Percentiles rank a stretch among this genome's conserved stretches.
These are phyloP conservation scores for Macaria notata DNA, from an alignment of 2,888 invertebrate genomes.

Conservation along the genomic window DNA sequence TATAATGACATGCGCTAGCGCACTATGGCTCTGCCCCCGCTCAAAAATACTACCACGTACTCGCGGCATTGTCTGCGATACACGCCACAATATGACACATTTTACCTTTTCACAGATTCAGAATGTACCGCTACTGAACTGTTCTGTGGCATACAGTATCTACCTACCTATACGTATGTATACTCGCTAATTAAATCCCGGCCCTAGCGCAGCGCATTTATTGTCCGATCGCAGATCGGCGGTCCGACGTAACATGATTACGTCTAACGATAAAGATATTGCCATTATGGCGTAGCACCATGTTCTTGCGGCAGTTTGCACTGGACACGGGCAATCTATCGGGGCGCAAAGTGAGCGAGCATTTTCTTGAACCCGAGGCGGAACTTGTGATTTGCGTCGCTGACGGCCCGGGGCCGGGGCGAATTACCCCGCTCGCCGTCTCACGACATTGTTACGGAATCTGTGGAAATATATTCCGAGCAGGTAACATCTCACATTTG, in stretches of 20 bases:
- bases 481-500: conserved; percentile 20
- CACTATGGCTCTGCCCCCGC: conserved; percentile 44
- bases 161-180: neutral
- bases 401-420: conserved; percentile 22
- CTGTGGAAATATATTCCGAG: conserved; percentile 25
- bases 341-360: conserved; percentile 46
- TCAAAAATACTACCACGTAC: conserved; percentile 39
- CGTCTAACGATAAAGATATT: conserved; percentile 29
- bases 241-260: conserved; percentile 18
- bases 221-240: conserved; percentile 16
- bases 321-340: conserved; percentile 60
- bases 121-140: conserved; percentile 22
- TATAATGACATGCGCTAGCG: conserved; percentile 56
- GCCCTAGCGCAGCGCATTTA: conserved; percentile 15
- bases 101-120: conserved; percentile 19
- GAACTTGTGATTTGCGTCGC: conserved; percentile 42
- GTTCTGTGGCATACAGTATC: conserved; percentile 7
- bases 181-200: conserved; percentile 22
- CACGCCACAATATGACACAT: conserved; percentile 34
- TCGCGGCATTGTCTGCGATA: conserved; percentile 27
- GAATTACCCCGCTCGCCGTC: conserved; percentile 28
- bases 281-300: conserved; percentile 20
- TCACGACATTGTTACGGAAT: conserved; percentile 21
- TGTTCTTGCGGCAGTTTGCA: conserved; percentile 49
- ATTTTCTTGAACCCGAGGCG: conserved; percentile 36